Conservation (phyloP, 1,140 invertebrate species). For the Eubasilissa regina region DNA sequence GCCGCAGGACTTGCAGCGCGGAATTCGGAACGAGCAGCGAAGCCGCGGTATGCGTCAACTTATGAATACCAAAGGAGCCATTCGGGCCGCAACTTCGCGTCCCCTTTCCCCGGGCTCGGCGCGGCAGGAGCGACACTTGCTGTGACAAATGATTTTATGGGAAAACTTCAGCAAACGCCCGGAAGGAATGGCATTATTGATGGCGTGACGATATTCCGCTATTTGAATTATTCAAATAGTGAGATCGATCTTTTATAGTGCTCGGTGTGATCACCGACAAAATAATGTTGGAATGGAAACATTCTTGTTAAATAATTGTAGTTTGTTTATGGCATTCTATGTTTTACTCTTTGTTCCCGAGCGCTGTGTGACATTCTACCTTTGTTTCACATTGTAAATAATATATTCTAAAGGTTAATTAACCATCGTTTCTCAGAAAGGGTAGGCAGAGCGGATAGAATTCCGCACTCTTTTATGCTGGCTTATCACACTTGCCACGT, state of each 20-base stretch:
- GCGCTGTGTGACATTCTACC: too few species aligned
- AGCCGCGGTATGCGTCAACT: slow-evolving; percentile 38
- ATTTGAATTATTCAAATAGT: slow-evolving; percentile 30
- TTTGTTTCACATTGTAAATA: too few species aligned
- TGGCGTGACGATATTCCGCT: slow-evolving; percentile 28
- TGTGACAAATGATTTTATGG: slow-evolving; percentile 55
- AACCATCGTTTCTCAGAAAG: too few species aligned
- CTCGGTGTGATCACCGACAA: neutral
- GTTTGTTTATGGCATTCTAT: too few species aligned
- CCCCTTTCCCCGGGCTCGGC: neutral
- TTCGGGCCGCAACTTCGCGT: neutral
- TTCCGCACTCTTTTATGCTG: too few species aligned
- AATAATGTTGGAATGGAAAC: too few species aligned
- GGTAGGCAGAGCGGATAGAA: too few species aligned
- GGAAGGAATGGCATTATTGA: slow-evolving; percentile 27
- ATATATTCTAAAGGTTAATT: too few species aligned
- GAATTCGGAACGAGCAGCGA: slow-evolving; percentile 41
- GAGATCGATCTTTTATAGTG: slow-evolving; percentile 2
- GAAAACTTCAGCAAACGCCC: slow-evolving; percentile 38
- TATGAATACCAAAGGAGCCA: slow-evolving; percentile 54
- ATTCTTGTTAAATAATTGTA: too few species aligned
- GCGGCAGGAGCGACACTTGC: slow-evolving; percentile 1
- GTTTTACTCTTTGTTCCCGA: too few species aligned
- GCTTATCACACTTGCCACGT: too few species aligned
- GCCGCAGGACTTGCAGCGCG: slow-evolving; percentile 23